phyloP scores from a whole-genome alignment of 2,797 vertebrate genomes.

The Phaenicophaeus curvirostris region DNA sequence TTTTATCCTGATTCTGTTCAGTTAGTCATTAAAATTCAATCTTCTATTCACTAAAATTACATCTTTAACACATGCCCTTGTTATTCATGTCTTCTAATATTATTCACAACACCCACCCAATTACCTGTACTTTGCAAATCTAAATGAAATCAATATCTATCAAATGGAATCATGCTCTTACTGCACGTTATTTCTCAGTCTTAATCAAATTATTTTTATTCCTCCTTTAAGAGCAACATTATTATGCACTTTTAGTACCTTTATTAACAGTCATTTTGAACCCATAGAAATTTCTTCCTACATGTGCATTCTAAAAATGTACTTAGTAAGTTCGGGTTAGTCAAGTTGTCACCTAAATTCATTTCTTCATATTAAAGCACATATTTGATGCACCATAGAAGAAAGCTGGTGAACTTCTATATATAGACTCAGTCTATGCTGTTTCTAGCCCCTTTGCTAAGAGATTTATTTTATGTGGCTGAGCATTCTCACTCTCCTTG shows the following conservation, averaged over 20 bases:
- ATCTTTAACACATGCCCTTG: conserved; percentile 46
- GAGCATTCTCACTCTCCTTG: background rate
- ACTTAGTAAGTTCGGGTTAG: background rate
- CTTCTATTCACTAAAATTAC: conserved; percentile 54
- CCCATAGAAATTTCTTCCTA: conserved; percentile 7
- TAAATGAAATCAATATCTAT: conserved; percentile 72
- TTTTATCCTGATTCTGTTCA: conserved; percentile 1
- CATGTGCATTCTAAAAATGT: background rate
- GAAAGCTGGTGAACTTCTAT: background rate
- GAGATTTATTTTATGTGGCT: background rate
- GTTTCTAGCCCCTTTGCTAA: background rate
- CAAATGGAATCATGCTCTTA: conserved; percentile 52
- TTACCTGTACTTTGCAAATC: conserved; percentile 56
- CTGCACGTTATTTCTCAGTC: conserved; percentile 41
- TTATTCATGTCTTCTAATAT: conserved; percentile 63
- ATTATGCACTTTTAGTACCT: conserved; percentile 21
- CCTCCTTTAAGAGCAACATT: conserved; percentile 1
- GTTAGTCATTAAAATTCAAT: conserved; percentile 56
- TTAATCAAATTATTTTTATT: conserved; percentile 63
- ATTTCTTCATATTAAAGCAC: background rate
- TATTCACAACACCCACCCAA: conserved; percentile 56
- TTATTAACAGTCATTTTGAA: conserved; percentile 39
- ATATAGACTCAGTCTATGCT: background rate
- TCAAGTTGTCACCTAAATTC: background rate
- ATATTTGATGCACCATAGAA: background rate